Base-by-base conservation (phyloP, 1,140 invertebrate genomes). In the Eufriesea mexicana region DNA sequence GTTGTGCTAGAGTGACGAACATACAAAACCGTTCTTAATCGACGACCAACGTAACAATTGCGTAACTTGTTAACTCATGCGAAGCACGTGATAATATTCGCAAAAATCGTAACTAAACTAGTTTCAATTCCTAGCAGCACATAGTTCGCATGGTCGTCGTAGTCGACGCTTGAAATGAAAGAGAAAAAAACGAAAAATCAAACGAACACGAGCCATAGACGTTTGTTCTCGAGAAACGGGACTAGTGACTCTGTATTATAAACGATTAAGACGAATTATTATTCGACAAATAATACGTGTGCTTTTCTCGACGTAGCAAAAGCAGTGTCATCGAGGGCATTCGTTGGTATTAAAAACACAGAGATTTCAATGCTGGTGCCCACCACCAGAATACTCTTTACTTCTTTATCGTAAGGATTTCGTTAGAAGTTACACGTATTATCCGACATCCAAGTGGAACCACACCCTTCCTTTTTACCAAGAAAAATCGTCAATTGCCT, bases 241-340 rank as follows among this genome's bases (percentile, higher is more conserved):
- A 49, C 4, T 10, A 68, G 14, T 70, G 25, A 42, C 47, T 23
- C 2, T n/a, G 42, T 75, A 51, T 8, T 28, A 6, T 20, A 12
- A 72, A 72, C 16, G 16, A 74, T 42, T 74, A 28, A 23, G 62
- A n/a, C 25, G 25, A 75, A 14, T n/a, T n/a, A 12, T 12, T 7
- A 9, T 28, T 59, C 18, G 14, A 23, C 8, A 42, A 64, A 20
- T 70, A 20, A 25, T 23, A 18, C n/a, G 10, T 25, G 42, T 74
- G 59, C 8, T 80, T 74, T 64, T 55, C 70, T 74, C 71, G 71
- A 80, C 79, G 78, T 74, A 74, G 78, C 78, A 78, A 68, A 51
- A 54, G 23, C 59, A 64, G 79, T 47, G 70, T 51, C 35, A 64
- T 35, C 49, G 28, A 45, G 68, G 78, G 23, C 70, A 72, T 72